Evolutionary conservation across 2,113 vertebrate species (phyloP).

Genomic region (Heterochromis multidens): DNA sequence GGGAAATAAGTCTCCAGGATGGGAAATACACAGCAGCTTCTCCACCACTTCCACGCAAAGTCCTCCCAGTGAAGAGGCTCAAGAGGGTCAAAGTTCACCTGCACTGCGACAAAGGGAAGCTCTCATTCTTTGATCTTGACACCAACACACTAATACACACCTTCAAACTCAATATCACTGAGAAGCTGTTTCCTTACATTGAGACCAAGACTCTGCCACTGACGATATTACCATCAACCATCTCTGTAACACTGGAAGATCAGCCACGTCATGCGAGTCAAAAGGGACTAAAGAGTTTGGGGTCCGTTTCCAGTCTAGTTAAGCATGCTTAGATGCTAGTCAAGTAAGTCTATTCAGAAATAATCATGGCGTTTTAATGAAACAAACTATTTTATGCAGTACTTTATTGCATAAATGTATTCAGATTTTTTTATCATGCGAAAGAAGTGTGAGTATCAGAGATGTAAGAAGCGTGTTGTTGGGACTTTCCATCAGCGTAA

Average conservation of each 20-base stretch:
- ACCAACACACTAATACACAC: neutral
- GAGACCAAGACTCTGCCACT: neutral
- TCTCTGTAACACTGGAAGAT: neutral
- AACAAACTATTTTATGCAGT: neutral
- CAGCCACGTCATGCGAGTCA: neutral
- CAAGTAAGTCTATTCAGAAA: neutral
- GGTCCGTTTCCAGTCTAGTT: neutral
- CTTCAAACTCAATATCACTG: neutral
- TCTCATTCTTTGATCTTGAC: neutral
- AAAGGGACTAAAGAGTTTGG: neutral
- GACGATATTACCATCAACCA: neutral
- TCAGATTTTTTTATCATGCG: too few species aligned
- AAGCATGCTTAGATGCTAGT: neutral
- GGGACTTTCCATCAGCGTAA: too few species aligned
- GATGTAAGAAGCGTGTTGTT: too few species aligned
- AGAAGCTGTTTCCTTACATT: slow-evolving; percentile 18
- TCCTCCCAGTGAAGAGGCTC: neutral
- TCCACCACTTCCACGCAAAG: accelerated
- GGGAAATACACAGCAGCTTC: neutral
- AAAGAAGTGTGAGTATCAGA: neutral
- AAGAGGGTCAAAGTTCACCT: neutral
- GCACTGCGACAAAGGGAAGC: neutral
- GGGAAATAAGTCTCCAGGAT: neutral
- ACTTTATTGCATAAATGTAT: too few species aligned
- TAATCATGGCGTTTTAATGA: accelerated